Percentiles rank a stretch among this genome's conserved stretches.
Evolutionary conservation across 2,888 invertebrate species (phyloP).

Genomic region (Cheilosia urbana): DNA sequence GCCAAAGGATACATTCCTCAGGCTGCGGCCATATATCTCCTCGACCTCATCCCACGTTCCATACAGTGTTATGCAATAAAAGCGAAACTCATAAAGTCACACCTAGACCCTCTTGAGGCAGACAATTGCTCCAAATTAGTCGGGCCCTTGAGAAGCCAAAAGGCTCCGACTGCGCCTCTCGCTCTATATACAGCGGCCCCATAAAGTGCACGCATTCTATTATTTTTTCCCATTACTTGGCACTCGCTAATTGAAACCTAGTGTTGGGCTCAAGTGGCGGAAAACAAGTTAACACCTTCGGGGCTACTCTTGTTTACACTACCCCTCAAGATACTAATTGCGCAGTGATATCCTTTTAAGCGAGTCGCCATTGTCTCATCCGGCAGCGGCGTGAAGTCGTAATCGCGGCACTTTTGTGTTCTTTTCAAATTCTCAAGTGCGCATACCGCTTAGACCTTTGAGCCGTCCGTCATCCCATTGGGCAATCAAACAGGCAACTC

Average conservation of each 20-base stretch:
- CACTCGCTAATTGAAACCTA: slow-evolving; percentile 60
- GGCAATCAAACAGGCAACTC: too few species aligned
- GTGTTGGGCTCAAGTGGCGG: slow-evolving; percentile 56
- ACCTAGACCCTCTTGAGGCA: slow-evolving; percentile 34
- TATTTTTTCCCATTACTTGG: slow-evolving; percentile 64
- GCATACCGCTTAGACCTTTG: slow-evolving; percentile 3
- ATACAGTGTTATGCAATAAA: slow-evolving; percentile 34
- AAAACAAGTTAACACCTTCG: slow-evolving; percentile 67
- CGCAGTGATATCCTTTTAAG: slow-evolving; percentile 58
- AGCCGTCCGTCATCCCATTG: not conserved
- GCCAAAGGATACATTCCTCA: slow-evolving; percentile 17
- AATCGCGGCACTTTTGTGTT: slow-evolving; percentile 48
- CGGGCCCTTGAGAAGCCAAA: slow-evolving; percentile 52
- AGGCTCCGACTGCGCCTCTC: slow-evolving; percentile 6
- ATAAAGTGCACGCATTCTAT: slow-evolving; percentile 35
- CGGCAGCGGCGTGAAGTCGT: slow-evolving; percentile 56
- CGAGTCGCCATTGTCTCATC: slow-evolving; percentile 41
- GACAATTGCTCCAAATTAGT: slow-evolving; percentile 57
- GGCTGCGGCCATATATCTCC: slow-evolving; percentile 16
- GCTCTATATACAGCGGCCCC: slow-evolving; percentile 28
- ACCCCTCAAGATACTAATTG: slow-evolving; percentile 47
- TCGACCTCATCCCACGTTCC: not conserved
- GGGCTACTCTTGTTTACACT: slow-evolving; percentile 35
- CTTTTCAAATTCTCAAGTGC: slow-evolving; percentile 44
- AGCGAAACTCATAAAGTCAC: slow-evolving; percentile 32